A percentile compares a stretch with the other conserved stretches of the same genome.
Conservation (phyloP, 2,113 vertebrate genomes). For the Oryctolagus cuniculus region DNA sequence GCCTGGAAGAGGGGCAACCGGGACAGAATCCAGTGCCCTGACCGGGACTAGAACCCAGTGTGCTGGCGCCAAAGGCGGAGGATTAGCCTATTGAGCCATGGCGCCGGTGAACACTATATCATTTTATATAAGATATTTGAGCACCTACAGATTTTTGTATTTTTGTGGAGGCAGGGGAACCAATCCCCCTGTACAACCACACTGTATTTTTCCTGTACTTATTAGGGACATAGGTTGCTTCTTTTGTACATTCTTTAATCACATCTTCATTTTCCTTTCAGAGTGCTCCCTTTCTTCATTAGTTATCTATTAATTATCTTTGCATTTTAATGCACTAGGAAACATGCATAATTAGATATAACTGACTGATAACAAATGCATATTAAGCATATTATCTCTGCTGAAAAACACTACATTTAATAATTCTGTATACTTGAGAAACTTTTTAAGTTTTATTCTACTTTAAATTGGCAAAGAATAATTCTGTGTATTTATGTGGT, state of each 20-base stretch:
- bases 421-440: neutral
- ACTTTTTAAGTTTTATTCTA: neutral
- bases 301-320: neutral
- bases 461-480: neutral
- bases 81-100: too few relatives aligned
- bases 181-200: too few relatives aligned
- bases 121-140: too few relatives aligned
- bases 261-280: neutral
- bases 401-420: neutral
- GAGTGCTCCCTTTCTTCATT: neutral
- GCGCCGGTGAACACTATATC: too few relatives aligned
- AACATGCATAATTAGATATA: neutral
- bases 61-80: too few relatives aligned
- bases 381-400: constrained; percentile 24
- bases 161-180: too few relatives aligned
- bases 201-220: neutral
- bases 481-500: neutral
- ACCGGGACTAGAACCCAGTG: too few relatives aligned
- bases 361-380: neutral
- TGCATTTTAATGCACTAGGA: neutral
- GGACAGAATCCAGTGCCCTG: too few relatives aligned
- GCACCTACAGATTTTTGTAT: too few relatives aligned
- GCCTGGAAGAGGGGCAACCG: too few relatives aligned
- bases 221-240: neutral
- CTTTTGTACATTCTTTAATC: neutral